These are phyloP conservation scores for Hydropsyche tenuis DNA, from an alignment of 1,140 invertebrate species.

Conservation along the genomic window DNA sequence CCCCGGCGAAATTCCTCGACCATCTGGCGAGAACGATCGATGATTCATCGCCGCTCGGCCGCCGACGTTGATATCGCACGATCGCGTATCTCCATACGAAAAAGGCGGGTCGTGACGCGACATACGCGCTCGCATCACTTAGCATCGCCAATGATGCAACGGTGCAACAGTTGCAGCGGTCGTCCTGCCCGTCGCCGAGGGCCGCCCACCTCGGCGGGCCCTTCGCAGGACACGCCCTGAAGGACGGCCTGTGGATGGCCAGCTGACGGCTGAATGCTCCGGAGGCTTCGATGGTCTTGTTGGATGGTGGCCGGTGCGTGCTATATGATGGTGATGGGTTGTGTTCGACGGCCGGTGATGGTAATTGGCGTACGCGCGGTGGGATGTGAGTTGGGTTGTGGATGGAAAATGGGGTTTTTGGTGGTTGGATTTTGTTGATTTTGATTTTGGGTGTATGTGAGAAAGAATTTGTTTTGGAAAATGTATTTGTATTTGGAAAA, in stretches of 20 bases:
- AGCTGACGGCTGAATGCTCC: background rate
- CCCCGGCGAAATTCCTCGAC: too few relatives aligned
- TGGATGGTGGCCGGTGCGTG: background rate
- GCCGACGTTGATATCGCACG: background rate
- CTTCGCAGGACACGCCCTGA: background rate
- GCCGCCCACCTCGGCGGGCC: background rate
- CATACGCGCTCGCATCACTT: conserved; percentile 41
- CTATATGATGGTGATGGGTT: conserved; percentile 3
- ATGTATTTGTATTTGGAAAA: too few relatives aligned
- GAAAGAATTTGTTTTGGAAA: too few relatives aligned
- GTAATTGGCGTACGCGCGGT: too few relatives aligned
- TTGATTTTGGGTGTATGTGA: too few relatives aligned
- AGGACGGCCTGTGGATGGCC: background rate
- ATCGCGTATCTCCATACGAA: background rate
- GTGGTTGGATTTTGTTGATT: too few relatives aligned
- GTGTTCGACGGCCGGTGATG: too few relatives aligned
- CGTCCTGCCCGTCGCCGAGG: too few relatives aligned
- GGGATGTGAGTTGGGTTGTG: too few relatives aligned
- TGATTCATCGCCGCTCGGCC: too few relatives aligned
- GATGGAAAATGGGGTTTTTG: too few relatives aligned
- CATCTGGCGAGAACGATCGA: too few relatives aligned
- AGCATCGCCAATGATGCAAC: conserved; percentile 36
- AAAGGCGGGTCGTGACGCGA: conserved; percentile 10
- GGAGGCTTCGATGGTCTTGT: background rate
- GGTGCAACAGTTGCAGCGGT: background rate